phyloP scores from a whole-genome alignment of 2,888 invertebrate genomes.

The Calliphora vomitoria region DNA sequence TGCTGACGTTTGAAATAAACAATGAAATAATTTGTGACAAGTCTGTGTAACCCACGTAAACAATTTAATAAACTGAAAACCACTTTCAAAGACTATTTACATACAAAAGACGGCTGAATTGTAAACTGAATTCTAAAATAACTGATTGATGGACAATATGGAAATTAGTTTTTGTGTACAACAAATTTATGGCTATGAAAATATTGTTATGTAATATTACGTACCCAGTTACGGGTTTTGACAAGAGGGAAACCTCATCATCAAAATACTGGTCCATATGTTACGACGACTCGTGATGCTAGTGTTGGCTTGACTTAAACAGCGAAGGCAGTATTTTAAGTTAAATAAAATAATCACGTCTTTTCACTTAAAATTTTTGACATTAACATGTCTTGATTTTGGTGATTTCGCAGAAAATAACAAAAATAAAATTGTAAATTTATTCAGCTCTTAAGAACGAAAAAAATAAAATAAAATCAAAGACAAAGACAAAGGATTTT shows the following conservation, averaged over 20 bases:
- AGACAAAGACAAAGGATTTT: constrained; percentile 58
- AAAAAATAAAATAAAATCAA: constrained; percentile 12
- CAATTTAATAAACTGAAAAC: not conserved
- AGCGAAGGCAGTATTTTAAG: not conserved
- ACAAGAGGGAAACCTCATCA: not conserved
- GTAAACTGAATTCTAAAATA: constrained; percentile 2
- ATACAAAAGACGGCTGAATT: not conserved
- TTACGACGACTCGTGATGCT: not conserved
- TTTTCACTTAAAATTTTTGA: constrained; percentile 67
- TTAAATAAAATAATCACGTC: constrained; percentile 70
- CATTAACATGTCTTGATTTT: constrained; percentile 71
- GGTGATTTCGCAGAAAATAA: constrained; percentile 52
- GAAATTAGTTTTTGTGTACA: constrained; percentile 30
- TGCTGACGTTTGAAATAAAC: not conserved
- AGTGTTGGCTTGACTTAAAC: no score
- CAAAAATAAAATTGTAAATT: constrained; percentile 48
- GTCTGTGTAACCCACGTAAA: constrained; percentile 15
- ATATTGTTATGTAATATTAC: not conserved
- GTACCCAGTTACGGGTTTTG: not conserved
- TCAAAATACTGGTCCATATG: constrained; percentile 2
- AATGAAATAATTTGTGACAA: constrained; percentile 13
- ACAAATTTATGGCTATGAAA: not conserved
- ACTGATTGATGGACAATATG: constrained; percentile 43
- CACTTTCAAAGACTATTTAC: not conserved
- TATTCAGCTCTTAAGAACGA: constrained; percentile 51